Percentiles rank a stretch among this genome's conserved stretches.
Evolutionary conservation across 2,888 invertebrate genomes (phyloP).

Genomic region (Biston stratarius): DNA sequence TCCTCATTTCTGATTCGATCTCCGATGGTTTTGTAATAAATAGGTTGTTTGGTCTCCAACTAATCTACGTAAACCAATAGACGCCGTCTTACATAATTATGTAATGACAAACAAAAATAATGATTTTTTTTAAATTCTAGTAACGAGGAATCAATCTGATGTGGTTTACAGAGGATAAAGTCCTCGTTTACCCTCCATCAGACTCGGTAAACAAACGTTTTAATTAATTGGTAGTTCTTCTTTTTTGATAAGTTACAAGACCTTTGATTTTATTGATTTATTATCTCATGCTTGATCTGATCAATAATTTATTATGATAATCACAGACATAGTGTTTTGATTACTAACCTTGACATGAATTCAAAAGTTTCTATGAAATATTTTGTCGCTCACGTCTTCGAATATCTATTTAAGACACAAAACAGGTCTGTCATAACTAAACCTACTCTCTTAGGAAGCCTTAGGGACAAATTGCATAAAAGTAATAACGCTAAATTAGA

Average conservation of each 20-base stretch:
- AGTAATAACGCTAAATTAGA: background rate
- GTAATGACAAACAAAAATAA: no score
- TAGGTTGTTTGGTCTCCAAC: no score
- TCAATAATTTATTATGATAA: slow-evolving; percentile 41
- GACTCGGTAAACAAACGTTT: no score
- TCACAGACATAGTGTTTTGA: slow-evolving; percentile 32
- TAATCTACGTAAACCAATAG: no score
- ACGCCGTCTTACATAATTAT: no score
- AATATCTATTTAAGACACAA: background rate
- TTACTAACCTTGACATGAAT: slow-evolving; percentile 42
- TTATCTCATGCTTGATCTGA: slow-evolving; percentile 26
- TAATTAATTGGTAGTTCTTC: slow-evolving; percentile 22
- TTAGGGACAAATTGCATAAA: slow-evolving; percentile 4
- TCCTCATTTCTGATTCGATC: no score
- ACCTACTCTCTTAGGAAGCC: slow-evolving; percentile 9
- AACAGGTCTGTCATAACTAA: background rate
- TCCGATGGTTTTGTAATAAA: no score
- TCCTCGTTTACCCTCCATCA: no score
- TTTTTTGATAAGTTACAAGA: slow-evolving; percentile 28
- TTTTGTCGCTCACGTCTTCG: slow-evolving; percentile 29
- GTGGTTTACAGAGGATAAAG: background rate
- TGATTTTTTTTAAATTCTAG: no score
- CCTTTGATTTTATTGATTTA: slow-evolving; percentile 33
- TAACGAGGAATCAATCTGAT: background rate
- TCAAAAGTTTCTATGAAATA: slow-evolving; percentile 21